Conservation (phyloP, 1,140 invertebrate species). For the Trissolcus basalis region DNA sequence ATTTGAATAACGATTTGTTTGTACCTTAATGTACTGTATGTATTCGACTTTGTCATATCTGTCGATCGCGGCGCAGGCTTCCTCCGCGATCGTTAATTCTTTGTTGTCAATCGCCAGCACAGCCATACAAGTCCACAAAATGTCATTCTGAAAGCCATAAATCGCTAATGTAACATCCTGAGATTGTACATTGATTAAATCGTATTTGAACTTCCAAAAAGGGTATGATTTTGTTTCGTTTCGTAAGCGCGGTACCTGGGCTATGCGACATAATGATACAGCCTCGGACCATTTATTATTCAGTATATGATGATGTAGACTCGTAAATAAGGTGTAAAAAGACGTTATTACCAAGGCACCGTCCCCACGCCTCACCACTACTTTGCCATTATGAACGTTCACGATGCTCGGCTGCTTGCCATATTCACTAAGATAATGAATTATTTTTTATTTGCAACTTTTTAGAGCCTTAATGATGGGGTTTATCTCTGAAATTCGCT, state of each 20-base stretch:
- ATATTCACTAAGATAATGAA: conserved; percentile 80
- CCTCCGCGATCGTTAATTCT: conserved; percentile 90
- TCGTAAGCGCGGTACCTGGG: conserved; percentile 78
- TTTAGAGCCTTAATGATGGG: no score
- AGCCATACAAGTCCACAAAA: conserved; percentile 92
- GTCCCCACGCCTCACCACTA: conserved; percentile 84
- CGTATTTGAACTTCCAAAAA: conserved; percentile 9
- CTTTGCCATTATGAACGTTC: conserved; percentile 86
- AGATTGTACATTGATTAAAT: conserved; percentile 17
- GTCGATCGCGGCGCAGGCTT: conserved; percentile 93
- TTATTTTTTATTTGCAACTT: not conserved
- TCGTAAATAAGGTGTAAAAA: conserved; percentile 82
- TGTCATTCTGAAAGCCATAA: conserved; percentile 80
- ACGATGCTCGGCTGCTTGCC: conserved; percentile 87
- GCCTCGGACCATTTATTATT: conserved; percentile 85
- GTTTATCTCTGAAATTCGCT: no score
- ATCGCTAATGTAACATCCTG: conserved; percentile 8
- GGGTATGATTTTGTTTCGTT: conserved; percentile 22
- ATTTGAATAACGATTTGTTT: not conserved
- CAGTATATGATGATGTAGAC: conserved; percentile 80
- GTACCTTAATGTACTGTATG: conserved; percentile 86
- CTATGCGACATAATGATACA: conserved; percentile 84
- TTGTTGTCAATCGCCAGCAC: conserved; percentile 88
- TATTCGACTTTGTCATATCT: conserved; percentile 95
- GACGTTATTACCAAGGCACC: conserved; percentile 80